Evolutionary conservation across 2,888 invertebrate genomes (phyloP).

Genomic region (Keiferia lycopersicella): DNA sequence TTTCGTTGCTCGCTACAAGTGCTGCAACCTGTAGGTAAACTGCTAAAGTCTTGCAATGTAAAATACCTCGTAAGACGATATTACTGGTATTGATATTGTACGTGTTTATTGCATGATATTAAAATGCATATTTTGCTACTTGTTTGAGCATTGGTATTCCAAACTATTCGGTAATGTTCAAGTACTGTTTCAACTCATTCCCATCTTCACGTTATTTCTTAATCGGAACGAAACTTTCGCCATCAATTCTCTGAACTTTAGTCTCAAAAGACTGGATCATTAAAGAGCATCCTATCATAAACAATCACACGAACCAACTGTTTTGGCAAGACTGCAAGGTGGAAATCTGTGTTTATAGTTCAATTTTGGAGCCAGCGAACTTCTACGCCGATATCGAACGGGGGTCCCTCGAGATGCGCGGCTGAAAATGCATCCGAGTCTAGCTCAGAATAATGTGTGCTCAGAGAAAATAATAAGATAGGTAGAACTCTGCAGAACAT

Average conservation of each 20-base stretch:
- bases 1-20: neutral
- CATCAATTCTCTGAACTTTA: neutral
- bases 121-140: neutral
- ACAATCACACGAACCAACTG: slow-evolving; percentile 21
- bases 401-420: slow-evolving; percentile 47
- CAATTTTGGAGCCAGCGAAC: slow-evolving; percentile 35
- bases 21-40: neutral
- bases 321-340: slow-evolving; percentile 28
- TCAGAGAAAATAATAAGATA: no score
- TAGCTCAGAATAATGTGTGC: neutral
- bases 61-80: neutral
- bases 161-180: neutral
- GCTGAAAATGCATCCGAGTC: slow-evolving; percentile 60
- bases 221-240: neutral
- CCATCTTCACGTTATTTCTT: neutral
- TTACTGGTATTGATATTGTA: neutral
- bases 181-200: neutral
- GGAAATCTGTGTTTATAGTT: slow-evolving; percentile 36
- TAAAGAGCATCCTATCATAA: slow-evolving; percentile 11
- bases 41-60: neutral
- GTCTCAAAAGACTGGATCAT: slow-evolving; percentile 12
- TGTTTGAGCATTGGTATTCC: neutral
- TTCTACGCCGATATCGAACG: slow-evolving; percentile 42
- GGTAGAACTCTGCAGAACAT: no score
- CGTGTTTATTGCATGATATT: neutral